Conservation (phyloP, 2,797 vertebrate species). For the Melanotaenia boesemani region DNA sequence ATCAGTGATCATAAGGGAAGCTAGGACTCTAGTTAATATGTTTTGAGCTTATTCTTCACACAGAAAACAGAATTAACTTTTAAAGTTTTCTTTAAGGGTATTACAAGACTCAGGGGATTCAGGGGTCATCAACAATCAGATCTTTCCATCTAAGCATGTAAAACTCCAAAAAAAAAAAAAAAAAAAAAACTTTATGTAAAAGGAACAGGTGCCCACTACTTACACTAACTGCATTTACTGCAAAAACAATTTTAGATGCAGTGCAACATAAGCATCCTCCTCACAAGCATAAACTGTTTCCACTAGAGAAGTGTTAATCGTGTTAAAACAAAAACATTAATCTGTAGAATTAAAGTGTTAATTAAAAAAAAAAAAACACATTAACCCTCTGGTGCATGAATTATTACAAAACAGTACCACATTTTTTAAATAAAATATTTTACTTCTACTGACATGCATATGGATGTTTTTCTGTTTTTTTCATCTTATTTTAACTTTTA, state of each 20-base stretch:
- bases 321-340: no score
- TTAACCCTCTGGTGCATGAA: no score
- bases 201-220: neutral
- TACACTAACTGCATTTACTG: neutral
- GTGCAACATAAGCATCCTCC: neutral
- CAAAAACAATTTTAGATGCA: neutral
- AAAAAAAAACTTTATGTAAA: neutral
- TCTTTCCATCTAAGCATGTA: neutral
- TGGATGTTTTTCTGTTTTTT: no score
- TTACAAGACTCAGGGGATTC: neutral
- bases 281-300: neutral
- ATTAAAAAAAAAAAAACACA: no score
- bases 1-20: slow-evolving; percentile 25
- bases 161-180: no score
- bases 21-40: slow-evolving; percentile 14
- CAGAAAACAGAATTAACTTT: slow-evolving; percentile 25
- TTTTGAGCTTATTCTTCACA: slow-evolving; percentile 15
- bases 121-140: neutral
- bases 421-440: no score
- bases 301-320: neutral
- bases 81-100: slow-evolving; percentile 15
- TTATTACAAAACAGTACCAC: no score
- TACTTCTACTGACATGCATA: no score
- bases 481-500: no score
- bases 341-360: no score